A percentile compares a stretch with the other conserved stretches of the same genome.
phyloP scores from a whole-genome alignment of 2,888 invertebrate genomes.

The Leucophora obtusa region DNA sequence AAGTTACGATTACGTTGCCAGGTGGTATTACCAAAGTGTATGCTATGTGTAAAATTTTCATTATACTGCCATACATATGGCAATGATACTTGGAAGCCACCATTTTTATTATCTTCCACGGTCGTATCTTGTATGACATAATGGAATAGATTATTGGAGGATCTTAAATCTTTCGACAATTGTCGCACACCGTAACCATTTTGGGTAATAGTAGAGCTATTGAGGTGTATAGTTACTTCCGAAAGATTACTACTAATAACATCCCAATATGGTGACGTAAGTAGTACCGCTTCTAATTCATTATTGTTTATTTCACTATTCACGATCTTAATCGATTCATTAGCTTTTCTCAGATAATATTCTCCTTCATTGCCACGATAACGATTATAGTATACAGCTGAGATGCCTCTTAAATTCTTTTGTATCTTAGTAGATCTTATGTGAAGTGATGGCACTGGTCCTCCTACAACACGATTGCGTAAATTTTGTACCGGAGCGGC shows the following conservation, averaged over 20 bases:
- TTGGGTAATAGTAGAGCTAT: slow-evolving; percentile 89
- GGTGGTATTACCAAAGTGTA: slow-evolving; percentile 91
- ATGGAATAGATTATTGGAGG: slow-evolving; percentile 98
- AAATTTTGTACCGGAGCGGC: slow-evolving; percentile 86
- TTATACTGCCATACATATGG: slow-evolving; percentile 98
- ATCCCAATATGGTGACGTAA: slow-evolving; percentile 92
- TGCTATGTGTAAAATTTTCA: slow-evolving; percentile 94
- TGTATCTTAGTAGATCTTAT: slow-evolving; percentile 87
- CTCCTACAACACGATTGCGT: slow-evolving; percentile 86
- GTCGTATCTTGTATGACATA: slow-evolving; percentile 93
- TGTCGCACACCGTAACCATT: slow-evolving; percentile 94
- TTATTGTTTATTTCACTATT: slow-evolving; percentile 91
- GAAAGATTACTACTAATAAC: slow-evolving; percentile 91
- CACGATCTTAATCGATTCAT: slow-evolving; percentile 90
- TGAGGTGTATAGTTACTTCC: slow-evolving; percentile 93
- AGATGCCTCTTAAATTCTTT: slow-evolving; percentile 89
- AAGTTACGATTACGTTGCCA: slow-evolving; percentile 93
- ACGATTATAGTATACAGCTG: slow-evolving; percentile 92
- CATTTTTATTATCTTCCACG: slow-evolving; percentile 89
- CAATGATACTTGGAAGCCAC: slow-evolving; percentile 92
- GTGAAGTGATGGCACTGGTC: slow-evolving; percentile 88
- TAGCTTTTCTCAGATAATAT: slow-evolving; percentile 90
- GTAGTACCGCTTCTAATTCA: slow-evolving; percentile 87
- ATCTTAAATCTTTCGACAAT: slow-evolving; percentile 93
- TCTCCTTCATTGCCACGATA: slow-evolving; percentile 92